These are phyloP conservation scores for Diglossa cyanea DNA, from an alignment of 2,797 vertebrate species.

Conservation along the genomic window DNA sequence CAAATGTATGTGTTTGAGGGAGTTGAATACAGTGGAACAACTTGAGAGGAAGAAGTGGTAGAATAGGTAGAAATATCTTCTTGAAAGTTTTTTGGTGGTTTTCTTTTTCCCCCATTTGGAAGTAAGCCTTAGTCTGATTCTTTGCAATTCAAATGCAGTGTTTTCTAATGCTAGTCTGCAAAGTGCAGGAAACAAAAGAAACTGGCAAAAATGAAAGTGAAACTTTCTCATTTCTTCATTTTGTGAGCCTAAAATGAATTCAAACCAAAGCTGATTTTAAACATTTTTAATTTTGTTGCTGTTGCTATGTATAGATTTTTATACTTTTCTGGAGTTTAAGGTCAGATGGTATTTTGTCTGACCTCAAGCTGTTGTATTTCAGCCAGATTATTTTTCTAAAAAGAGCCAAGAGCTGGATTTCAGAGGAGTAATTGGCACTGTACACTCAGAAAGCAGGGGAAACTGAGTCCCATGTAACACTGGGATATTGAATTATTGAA, in stretches of 20 bases:
- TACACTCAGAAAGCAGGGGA: background rate
- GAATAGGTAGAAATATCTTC: background rate
- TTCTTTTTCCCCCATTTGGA: background rate
- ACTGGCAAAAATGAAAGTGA: slow-evolving; percentile 59
- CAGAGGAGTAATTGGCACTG: background rate
- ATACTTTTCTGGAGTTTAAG: background rate
- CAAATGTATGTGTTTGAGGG: background rate
- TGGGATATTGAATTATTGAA: background rate
- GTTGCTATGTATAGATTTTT: background rate
- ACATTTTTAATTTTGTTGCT: background rate
- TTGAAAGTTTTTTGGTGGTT: background rate
- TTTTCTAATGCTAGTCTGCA: background rate
- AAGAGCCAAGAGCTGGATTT: background rate
- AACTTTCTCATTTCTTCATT: background rate
- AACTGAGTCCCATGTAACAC: background rate
- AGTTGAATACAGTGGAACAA: background rate
- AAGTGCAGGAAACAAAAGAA: background rate
- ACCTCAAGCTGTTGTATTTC: background rate
- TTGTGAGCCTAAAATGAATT: background rate
- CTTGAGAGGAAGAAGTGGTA: background rate
- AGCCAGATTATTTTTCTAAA: background rate
- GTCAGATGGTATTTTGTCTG: background rate
- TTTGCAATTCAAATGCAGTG: slow-evolving; percentile 23
- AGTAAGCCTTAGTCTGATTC: background rate
- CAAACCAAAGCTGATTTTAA: background rate